Percentiles rank a stretch among this genome's conserved stretches.
Conservation (phyloP, 2,888 invertebrate species). For the Cetonia aurata region DNA sequence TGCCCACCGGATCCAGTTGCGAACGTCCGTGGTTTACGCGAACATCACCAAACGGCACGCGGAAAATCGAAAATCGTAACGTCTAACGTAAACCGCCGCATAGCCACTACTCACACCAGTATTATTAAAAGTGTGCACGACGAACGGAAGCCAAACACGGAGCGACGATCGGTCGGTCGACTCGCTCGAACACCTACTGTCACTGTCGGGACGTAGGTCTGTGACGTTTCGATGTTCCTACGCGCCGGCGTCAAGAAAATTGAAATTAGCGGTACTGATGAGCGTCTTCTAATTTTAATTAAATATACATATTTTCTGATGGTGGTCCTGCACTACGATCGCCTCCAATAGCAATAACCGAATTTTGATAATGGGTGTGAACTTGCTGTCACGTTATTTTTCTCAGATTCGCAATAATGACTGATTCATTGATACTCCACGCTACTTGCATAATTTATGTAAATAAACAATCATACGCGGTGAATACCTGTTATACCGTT, state of each 20-base stretch:
- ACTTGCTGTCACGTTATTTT: no score
- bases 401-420: no score
- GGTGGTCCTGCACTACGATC: no score
- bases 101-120: conserved; percentile 59
- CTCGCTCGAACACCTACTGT: conserved; percentile 39
- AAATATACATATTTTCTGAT: no score
- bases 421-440: no score
- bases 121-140: conserved; percentile 54
- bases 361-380: no score
- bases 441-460: no score
- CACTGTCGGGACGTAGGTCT: conserved; percentile 16
- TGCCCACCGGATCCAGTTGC: not conserved
- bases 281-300: no score
- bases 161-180: not conserved
- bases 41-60: conserved; percentile 49
- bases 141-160: conserved; percentile 16
- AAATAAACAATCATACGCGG: no score
- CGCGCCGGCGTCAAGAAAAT: conserved; percentile 27
- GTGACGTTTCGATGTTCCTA: not conserved
- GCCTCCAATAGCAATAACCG: no score
- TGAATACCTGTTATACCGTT: no score
- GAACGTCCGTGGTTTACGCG: conserved; percentile 4
- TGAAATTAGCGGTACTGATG: not conserved
- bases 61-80: conserved; percentile 57
- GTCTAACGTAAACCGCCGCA: conserved; percentile 59